These are phyloP conservation scores for Lacerta viridis DNA, from an alignment of 2,797 vertebrate genomes.

Conservation along the genomic window DNA sequence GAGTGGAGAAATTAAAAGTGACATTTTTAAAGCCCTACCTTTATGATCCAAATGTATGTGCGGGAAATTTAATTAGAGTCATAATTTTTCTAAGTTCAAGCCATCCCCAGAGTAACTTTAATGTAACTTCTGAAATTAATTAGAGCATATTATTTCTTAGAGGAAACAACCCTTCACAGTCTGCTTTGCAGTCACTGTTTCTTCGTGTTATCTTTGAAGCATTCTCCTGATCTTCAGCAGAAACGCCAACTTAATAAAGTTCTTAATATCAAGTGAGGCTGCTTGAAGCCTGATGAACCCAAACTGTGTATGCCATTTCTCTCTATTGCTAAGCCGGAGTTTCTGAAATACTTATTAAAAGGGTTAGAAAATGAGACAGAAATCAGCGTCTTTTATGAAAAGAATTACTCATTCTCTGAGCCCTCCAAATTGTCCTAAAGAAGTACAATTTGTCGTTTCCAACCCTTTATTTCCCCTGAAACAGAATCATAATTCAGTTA, in stretches of 20 bases:
- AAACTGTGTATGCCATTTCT: slow-evolving; percentile 33
- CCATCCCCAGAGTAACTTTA: neutral
- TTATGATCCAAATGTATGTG: slow-evolving; percentile 13
- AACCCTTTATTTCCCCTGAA: slow-evolving; percentile 44
- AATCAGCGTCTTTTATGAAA: slow-evolving; percentile 50
- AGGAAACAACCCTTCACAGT: slow-evolving; percentile 24
- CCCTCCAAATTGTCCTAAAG: slow-evolving; percentile 40
- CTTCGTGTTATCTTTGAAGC: slow-evolving; percentile 46
- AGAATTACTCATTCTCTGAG: slow-evolving; percentile 28
- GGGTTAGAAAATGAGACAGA: slow-evolving; percentile 49
- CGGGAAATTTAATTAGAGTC: slow-evolving; percentile 22
- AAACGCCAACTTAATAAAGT: slow-evolving; percentile 46
- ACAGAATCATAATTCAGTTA: slow-evolving; percentile 45
- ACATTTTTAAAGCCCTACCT: slow-evolving; percentile 12
- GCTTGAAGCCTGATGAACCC: slow-evolving; percentile 35
- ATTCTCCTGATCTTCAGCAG: slow-evolving; percentile 41
- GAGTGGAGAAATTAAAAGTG: slow-evolving; percentile 17
- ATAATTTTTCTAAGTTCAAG: slow-evolving; percentile 14
- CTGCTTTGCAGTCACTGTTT: slow-evolving; percentile 21
- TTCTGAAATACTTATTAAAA: slow-evolving; percentile 45
- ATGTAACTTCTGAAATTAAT: slow-evolving; percentile 36
- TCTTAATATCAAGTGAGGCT: slow-evolving; percentile 31
- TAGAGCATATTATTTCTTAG: slow-evolving; percentile 29
- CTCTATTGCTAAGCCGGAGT: slow-evolving; percentile 25
- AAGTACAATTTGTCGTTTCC: slow-evolving; percentile 52